phyloP scores from a whole-genome alignment of 1,140 invertebrate species.

The Homalodisca vitripennis region DNA sequence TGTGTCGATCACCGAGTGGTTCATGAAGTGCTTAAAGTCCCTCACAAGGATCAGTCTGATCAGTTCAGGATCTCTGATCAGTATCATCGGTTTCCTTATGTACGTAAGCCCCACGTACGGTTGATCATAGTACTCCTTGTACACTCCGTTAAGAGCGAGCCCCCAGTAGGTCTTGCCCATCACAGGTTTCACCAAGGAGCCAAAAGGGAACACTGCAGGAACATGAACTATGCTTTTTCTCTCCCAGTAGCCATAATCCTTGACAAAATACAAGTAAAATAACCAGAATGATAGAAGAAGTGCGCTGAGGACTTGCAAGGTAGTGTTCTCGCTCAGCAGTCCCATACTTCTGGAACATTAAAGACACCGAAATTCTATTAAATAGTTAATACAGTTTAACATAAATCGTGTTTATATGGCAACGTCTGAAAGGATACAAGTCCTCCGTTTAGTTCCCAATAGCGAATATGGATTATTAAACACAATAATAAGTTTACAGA shows the following conservation, averaged over 20 bases:
- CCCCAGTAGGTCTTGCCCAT: background rate
- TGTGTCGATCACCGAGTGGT: background rate
- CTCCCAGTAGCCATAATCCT: constrained; percentile 25
- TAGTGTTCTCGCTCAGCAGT: no score
- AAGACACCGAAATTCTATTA: no score
- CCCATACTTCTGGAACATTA: no score
- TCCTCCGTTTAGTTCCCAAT: no score
- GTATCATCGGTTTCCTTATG: background rate
- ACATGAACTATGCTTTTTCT: background rate
- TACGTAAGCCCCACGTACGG: background rate
- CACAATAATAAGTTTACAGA: no score
- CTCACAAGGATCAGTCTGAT: background rate
- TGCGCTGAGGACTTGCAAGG: background rate
- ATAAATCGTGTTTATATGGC: no score
- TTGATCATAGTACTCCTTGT: background rate
- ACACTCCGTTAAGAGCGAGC: background rate
- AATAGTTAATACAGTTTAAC: no score
- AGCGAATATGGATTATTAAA: no score
- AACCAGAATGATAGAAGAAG: background rate
- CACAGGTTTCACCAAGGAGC: background rate
- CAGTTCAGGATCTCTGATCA: constrained; percentile 3
- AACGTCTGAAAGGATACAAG: no score
- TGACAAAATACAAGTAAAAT: constrained; percentile 19
- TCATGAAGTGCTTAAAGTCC: constrained; percentile 7
- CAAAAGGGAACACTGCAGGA: constrained; percentile 1